Percentiles rank a stretch among this genome's conserved stretches.
Evolutionary conservation across 1,140 invertebrate genomes (phyloP).

Genomic region (Zelostemma sp.): DNA sequence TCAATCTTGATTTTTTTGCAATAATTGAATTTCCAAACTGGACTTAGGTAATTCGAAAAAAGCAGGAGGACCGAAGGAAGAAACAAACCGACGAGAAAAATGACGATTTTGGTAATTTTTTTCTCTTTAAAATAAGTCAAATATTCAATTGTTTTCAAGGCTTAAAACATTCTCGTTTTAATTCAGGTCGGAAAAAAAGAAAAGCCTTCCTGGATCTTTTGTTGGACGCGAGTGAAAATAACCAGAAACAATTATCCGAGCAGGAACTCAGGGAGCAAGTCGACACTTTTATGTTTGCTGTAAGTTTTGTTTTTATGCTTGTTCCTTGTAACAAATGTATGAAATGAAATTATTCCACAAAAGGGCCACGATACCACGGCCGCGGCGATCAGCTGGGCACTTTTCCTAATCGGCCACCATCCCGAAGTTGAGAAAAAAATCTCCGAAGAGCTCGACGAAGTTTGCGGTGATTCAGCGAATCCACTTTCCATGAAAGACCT

Average conservation of each 20-base stretch:
- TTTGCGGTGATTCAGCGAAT: constrained; percentile 67
- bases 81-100: constrained; percentile 9
- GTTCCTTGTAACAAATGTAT: constrained; percentile 1
- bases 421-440: constrained; percentile 74
- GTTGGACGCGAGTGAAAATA: constrained; percentile 71
- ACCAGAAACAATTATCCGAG: constrained; percentile 72
- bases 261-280: constrained; percentile 80
- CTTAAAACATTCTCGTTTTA: neutral
- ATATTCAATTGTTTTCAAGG: neutral
- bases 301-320: constrained; percentile 51
- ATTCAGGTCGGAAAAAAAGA: constrained; percentile 62
- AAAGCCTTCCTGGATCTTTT: constrained; percentile 80
- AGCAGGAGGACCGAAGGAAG: constrained; percentile 29
- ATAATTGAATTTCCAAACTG: neutral
- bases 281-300: constrained; percentile 85
- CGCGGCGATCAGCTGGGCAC: constrained; percentile 70
- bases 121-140: constrained; percentile 4
- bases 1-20: too few relatives aligned
- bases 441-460: constrained; percentile 73
- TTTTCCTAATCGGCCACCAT: constrained; percentile 72
- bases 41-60: constrained; percentile 33
- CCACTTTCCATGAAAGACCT: constrained; percentile 66
- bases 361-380: constrained; percentile 78
- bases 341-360: neutral
- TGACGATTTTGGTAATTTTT: constrained; percentile 25